A percentile compares a stretch with the other conserved stretches of the same genome.
These are phyloP conservation scores for Ophiodon elongatus DNA, from an alignment of 2,113 vertebrate species.

Conservation along the genomic window DNA sequence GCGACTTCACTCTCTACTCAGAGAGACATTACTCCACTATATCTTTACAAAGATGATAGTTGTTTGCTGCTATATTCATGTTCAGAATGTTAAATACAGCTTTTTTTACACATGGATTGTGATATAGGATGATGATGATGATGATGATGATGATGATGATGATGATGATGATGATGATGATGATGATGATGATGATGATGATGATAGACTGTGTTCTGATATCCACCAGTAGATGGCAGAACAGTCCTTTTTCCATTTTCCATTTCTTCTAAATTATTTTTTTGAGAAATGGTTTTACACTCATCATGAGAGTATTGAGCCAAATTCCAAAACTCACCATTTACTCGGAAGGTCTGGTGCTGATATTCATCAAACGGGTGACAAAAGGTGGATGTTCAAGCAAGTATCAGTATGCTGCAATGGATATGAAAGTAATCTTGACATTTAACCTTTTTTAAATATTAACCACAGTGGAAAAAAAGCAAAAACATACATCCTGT, in stretches of 20 bases:
- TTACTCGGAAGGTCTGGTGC: neutral
- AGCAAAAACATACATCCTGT: neutral
- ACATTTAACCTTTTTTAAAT: neutral
- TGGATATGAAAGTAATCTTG: neutral
- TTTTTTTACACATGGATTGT: neutral
- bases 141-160: too few relatives aligned
- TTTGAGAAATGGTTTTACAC: neutral
- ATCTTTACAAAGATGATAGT: too few relatives aligned
- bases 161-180: too few relatives aligned
- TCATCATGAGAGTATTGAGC: neutral
- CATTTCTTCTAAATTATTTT: neutral
- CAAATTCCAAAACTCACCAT: neutral
- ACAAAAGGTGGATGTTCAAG: neutral
- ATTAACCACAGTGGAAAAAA: neutral
- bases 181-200: neutral
- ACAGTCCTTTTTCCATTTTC: neutral
- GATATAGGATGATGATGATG: too few relatives aligned
- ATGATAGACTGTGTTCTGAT: neutral
- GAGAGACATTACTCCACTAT: too few relatives aligned
- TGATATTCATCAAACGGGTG: neutral
- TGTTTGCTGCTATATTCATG: too few relatives aligned
- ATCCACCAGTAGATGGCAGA: constrained; percentile 56
- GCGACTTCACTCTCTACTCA: neutral
- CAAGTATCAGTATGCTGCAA: neutral
- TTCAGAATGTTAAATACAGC: too few relatives aligned